Conservation (phyloP, 2,888 invertebrate genomes). For the Xestia ashworthii region DNA sequence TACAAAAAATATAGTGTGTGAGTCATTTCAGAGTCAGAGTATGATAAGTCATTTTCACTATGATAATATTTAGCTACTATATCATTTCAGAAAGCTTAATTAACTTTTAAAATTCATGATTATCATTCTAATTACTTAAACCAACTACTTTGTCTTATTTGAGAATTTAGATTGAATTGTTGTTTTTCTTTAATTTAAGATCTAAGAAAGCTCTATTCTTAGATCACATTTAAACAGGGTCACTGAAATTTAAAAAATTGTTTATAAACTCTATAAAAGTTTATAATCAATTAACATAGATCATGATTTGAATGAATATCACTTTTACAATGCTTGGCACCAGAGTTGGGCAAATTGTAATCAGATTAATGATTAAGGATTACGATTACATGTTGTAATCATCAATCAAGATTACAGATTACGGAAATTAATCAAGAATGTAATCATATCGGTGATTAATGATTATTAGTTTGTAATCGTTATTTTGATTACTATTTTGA, state of each 20-base stretch:
- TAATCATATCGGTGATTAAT: no score
- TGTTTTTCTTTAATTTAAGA: no score
- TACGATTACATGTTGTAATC: no score
- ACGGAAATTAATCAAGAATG: no score
- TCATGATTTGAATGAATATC: neutral
- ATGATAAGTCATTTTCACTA: neutral
- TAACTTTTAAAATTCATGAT: neutral
- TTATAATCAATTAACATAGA: neutral
- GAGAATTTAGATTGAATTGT: neutral
- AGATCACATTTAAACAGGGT: neutral
- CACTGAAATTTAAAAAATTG: neutral
- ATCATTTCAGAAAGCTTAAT: neutral
- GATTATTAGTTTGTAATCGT: no score
- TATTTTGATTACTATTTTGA: no score
- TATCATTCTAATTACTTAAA: no score
- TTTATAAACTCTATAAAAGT: neutral
- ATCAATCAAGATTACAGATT: no score
- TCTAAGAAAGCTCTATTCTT: no score
- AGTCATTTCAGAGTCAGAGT: no score
- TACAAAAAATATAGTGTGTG: neutral
- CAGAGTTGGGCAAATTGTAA: no score
- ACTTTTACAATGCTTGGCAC: neutral
- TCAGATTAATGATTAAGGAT: no score
- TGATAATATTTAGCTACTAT: neutral
- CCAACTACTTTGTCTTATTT: neutral